Percentiles rank a stretch among this genome's conserved stretches.
Evolutionary conservation across 2,888 invertebrate species (phyloP).

Genomic region (Sipha maydis): DNA sequence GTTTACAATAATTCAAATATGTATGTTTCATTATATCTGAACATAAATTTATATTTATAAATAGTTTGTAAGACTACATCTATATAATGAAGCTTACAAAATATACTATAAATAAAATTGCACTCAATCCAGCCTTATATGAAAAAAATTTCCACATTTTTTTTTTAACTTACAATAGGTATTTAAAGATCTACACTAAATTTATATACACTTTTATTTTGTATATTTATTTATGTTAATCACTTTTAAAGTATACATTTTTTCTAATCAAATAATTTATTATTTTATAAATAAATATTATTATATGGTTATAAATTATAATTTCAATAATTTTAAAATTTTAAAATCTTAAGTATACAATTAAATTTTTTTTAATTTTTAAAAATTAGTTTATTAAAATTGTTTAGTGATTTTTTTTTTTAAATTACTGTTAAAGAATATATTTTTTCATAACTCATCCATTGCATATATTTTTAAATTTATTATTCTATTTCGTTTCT

Average conservation of each 20-base stretch:
- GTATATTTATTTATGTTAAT: neutral
- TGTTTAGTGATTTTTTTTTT: neutral
- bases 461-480: neutral
- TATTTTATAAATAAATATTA: neutral
- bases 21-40: neutral
- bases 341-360: no score
- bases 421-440: neutral
- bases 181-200: neutral
- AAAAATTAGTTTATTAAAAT: no score
- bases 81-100: neutral
- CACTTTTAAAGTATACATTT: neutral
- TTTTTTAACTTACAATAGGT: constrained; percentile 33
- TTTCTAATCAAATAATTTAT: neutral
- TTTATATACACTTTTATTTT: neutral
- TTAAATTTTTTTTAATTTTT: no score
- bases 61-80: neutral
- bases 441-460: neutral
- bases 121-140: constrained; percentile 60
- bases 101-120: constrained; percentile 30
- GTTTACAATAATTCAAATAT: no score
- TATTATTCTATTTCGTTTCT: no score
- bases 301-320: no score
- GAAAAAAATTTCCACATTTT: constrained; percentile 44
- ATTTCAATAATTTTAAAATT: no score
- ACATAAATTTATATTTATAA: neutral